Conservation (phyloP, 2,888 invertebrate genomes). For the Muschampia plurimacula region DNA sequence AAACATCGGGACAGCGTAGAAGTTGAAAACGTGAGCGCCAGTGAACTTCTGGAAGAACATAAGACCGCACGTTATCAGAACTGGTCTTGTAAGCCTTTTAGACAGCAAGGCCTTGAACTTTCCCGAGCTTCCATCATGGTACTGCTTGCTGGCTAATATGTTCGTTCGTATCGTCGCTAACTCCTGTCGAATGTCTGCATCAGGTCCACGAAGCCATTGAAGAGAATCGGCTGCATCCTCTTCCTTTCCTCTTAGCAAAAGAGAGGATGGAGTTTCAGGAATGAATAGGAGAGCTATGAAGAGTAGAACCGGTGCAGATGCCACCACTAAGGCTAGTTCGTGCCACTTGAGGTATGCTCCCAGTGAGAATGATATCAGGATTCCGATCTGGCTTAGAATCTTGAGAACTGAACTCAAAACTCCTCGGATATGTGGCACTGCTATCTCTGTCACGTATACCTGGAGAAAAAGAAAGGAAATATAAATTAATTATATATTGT, state of each 20-base stretch:
- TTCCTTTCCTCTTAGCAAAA: slow-evolving; percentile 90
- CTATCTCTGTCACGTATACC: slow-evolving; percentile 97
- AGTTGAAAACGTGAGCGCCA: slow-evolving; percentile 93
- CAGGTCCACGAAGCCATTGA: slow-evolving; percentile 92
- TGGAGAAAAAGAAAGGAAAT: slow-evolving; percentile 64
- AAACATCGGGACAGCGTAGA: slow-evolving; percentile 94
- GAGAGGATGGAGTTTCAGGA: slow-evolving; percentile 95
- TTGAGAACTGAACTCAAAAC: slow-evolving; percentile 94
- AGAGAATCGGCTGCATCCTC: slow-evolving; percentile 91
- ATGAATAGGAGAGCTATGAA: slow-evolving; percentile 91
- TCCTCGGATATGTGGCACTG: slow-evolving; percentile 94
- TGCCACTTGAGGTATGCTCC: slow-evolving; percentile 94
- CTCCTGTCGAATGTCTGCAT: slow-evolving; percentile 91
- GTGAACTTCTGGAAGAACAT: slow-evolving; percentile 96
- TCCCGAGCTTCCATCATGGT: slow-evolving; percentile 65
- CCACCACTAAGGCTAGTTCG: slow-evolving; percentile 92
- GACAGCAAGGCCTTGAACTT: slow-evolving; percentile 72
- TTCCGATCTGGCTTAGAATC: slow-evolving; percentile 93
- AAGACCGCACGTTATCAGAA: slow-evolving; percentile 92
- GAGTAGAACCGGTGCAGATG: slow-evolving; percentile 90
- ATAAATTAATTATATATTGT: neutral
- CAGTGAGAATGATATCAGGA: slow-evolving; percentile 92
- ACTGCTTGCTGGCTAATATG: slow-evolving; percentile 82
- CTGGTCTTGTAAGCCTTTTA: slow-evolving; percentile 87
- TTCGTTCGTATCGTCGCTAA: slow-evolving; percentile 90